Conservation (phyloP, 2,888 invertebrate genomes). For the Caenorhabditis sp. region DNA sequence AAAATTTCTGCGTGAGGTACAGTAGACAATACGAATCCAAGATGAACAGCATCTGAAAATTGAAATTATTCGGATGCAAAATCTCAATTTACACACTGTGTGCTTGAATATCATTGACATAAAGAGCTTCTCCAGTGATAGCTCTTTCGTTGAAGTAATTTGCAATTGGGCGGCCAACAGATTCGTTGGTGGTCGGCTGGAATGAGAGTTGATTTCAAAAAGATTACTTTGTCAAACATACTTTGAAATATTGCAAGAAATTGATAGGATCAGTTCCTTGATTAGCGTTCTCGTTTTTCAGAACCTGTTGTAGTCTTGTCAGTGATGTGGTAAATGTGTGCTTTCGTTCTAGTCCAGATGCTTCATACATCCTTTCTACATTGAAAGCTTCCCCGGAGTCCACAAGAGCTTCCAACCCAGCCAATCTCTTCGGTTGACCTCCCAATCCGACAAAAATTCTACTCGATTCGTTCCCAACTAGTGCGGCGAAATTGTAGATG, state of each 20-base stretch:
- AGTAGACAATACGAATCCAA: conserved; percentile 90
- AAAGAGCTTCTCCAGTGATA: conserved; percentile 92
- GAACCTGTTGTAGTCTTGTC: conserved; percentile 11
- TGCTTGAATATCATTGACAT: conserved; percentile 90
- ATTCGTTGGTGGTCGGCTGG: conserved; percentile 85
- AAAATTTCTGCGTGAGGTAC: conserved; percentile 91
- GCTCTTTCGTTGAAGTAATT: conserved; percentile 92
- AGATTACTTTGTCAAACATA: background rate
- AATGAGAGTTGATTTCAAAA: background rate
- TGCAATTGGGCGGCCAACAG: conserved; percentile 90
- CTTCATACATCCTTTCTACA: background rate
- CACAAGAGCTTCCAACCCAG: conserved; percentile 2
- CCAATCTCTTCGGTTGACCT: conserved; percentile 43
- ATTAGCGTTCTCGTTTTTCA: conserved; percentile 5
- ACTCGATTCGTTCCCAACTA: conserved; percentile 84
- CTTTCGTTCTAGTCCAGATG: conserved; percentile 11
- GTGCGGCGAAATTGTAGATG: conserved; percentile 88
- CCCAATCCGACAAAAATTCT: conserved; percentile 62
- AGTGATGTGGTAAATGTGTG: background rate
- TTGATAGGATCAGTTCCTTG: conserved; percentile 18
- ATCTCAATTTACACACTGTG: conserved; percentile 59
- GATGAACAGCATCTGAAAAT: conserved; percentile 84
- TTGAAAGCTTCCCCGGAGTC: background rate
- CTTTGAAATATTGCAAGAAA: conserved; percentile 65
- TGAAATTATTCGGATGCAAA: background rate